Percentiles rank a stretch among this genome's conserved stretches.
These are phyloP conservation scores for Troides helena DNA, from an alignment of 2,888 invertebrate species.

Conservation along the genomic window DNA sequence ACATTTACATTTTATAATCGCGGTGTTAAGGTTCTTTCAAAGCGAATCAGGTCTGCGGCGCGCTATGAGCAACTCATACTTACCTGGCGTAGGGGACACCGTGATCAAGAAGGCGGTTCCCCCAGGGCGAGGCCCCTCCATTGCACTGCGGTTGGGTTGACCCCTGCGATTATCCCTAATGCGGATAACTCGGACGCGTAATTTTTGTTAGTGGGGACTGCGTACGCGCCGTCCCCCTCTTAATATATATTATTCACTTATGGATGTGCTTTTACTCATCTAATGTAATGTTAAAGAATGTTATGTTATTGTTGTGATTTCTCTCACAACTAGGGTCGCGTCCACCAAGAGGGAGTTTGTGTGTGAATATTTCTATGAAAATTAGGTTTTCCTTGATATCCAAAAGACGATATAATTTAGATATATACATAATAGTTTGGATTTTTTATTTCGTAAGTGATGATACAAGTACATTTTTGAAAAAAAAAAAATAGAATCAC, in stretches of 20 bases:
- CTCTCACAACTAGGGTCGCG: too few relatives aligned
- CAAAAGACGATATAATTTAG: too few relatives aligned
- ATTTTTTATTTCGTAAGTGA: too few relatives aligned
- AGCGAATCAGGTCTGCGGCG: background rate
- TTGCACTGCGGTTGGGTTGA: conserved; percentile 26
- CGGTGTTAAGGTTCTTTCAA: conserved; percentile 8
- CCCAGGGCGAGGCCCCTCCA: conserved; percentile 18
- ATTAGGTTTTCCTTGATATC: too few relatives aligned
- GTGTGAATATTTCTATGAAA: too few relatives aligned
- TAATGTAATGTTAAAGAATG: background rate
- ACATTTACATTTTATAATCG: background rate
- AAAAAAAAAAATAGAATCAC: too few relatives aligned
- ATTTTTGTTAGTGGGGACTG: conserved; percentile 23
- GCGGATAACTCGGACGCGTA: conserved; percentile 23
- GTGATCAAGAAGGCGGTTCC: conserved; percentile 23
- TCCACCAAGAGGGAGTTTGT: too few relatives aligned
- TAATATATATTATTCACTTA: too few relatives aligned
- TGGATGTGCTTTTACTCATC: too few relatives aligned
- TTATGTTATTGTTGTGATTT: too few relatives aligned
- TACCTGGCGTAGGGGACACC: conserved; percentile 29
- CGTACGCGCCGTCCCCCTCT: conserved; percentile 20
- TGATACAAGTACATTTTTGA: too few relatives aligned
- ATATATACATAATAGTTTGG: too few relatives aligned
- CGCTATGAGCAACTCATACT: conserved; percentile 11
- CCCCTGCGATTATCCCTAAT: conserved; percentile 25